Evolutionary conservation across 2,888 invertebrate species (phyloP), one percentile per base, ranked within the genome.

Genomic region (Drosophila borealis): DNA sequence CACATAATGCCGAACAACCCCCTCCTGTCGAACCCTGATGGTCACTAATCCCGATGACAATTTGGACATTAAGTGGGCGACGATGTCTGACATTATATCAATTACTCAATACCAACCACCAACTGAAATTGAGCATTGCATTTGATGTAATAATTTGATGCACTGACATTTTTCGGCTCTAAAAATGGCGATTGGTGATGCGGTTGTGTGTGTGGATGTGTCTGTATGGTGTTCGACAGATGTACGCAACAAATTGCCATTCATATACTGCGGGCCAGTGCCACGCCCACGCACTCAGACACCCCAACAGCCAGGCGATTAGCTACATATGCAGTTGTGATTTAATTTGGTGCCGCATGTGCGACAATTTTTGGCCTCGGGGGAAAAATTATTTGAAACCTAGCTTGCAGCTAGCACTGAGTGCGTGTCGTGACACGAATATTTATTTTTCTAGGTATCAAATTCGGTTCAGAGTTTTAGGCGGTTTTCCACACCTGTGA

Each of bases 131-230:
- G 80, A 78, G 72, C 89, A 84, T 70, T 87, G 81, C 89, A 87
- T 87, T 86, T 89, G 86, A 89, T 87, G 89, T 81, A 89, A 89
- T 87, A 84, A 86, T 86, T 87, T 89, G 75, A 61, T 74, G 64
- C 70, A 79, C 67, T 85, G 82, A 79, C 88, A 80, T 83, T 89
- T 86, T 73, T 71, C 29, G 78, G 83, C 4, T 45, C 45, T 41
- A 17, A 19, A 19, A 13, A 19, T 25, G 8, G 42, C 57, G 36
- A 66, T 75, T 78, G 81, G 44, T 65, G 60, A 63, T 10, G 21
- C n/a, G 21, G 6, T 14, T 21, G 21, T 25, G 21, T 14, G 21
- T 36, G 50, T 10, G 14, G 37, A 36, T 25, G 50, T 39, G 39
- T 29, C 21, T 21, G 53, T 41, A 29, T 65, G 76, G 76, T 50